Conservation (phyloP, 1,140 invertebrate species). For the Calosoma granatense region DNA sequence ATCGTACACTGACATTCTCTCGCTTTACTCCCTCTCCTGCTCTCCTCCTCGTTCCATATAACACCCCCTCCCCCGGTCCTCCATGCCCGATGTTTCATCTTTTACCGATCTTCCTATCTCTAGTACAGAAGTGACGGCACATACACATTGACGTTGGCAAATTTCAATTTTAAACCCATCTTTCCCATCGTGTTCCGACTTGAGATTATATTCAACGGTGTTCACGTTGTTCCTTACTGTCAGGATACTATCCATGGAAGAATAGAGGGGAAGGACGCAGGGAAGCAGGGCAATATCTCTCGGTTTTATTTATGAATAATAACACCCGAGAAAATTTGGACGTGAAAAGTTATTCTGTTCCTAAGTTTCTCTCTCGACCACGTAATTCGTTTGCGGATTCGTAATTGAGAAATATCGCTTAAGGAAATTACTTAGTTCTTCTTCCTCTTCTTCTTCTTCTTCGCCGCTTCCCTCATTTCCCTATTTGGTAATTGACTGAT, state of each 20-base stretch:
- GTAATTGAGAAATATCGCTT: neutral
- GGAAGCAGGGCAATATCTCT: neutral
- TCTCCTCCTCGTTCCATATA: neutral
- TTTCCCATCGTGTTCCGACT: neutral
- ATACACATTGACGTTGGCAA: neutral
- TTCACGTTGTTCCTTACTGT: neutral
- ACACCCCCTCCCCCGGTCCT: neutral
- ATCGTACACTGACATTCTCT: neutral
- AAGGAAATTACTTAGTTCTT: neutral
- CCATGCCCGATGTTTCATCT: neutral
- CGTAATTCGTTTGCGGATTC: neutral
- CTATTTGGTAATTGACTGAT: neutral
- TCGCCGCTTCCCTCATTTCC: neutral
- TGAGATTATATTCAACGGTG: neutral
- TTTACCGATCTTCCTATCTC: no score
- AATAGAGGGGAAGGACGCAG: neutral
- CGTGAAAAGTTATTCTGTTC: neutral
- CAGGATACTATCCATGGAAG: neutral
- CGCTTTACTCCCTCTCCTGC: neutral
- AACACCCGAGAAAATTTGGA: neutral
- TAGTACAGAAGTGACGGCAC: no score
- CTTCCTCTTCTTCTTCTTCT: neutral
- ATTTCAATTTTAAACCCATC: neutral
- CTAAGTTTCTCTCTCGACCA: neutral
- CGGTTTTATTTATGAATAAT: slow-evolving; percentile 6